Evolutionary conservation across 2,113 vertebrate genomes (phyloP), one percentile per base, ranked within the genome.

Genomic region (Nematolebias whitei): DNA sequence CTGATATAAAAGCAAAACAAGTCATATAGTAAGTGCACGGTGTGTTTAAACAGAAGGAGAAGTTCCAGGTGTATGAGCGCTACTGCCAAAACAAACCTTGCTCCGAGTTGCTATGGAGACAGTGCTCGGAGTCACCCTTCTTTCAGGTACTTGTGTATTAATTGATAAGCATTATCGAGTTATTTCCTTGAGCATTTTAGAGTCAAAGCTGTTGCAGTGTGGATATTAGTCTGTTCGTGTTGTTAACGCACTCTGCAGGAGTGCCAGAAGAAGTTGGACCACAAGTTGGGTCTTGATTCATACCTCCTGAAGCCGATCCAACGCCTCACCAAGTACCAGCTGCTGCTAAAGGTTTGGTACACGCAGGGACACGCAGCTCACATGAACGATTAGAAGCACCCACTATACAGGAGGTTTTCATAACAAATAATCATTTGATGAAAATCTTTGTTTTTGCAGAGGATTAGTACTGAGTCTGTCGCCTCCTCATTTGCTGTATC

Each of bases 271-370:
- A 99, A 96, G 86, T 67, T 99, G 62, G 94, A 97, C 2, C 98
- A 98, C 84, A 98, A 96, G 63, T 94, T 99, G 4, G 94, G 93
- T 18, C 83, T 99, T 89, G 97, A 99, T 83, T 97, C 97, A 12
- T 99, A 99, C 77, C 92, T 99, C 56, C 93, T 99, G 39, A 99
- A 99, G 82, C 98, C 98, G 12, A 93, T 99, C 60, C 98, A 99
- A 22, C 94, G 97, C n/a, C 92, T 99, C 71, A 96, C 98, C 41
- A 99, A 99, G 71, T 99, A 99, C 86, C 98, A 99, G 88, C 90
- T 99, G 40, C 91, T 99, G 2, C 92, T 99, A 57, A 99, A 98
- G 96, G 98, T 93, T 63, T 55, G 38, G 20, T 40, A n/a, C 53
- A 60, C 59, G 7, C 12, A 68, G 26, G 47, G 29, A 39, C 38